Conservation (phyloP, 1,140 invertebrate genomes). For the Armadillidium nasatum region DNA sequence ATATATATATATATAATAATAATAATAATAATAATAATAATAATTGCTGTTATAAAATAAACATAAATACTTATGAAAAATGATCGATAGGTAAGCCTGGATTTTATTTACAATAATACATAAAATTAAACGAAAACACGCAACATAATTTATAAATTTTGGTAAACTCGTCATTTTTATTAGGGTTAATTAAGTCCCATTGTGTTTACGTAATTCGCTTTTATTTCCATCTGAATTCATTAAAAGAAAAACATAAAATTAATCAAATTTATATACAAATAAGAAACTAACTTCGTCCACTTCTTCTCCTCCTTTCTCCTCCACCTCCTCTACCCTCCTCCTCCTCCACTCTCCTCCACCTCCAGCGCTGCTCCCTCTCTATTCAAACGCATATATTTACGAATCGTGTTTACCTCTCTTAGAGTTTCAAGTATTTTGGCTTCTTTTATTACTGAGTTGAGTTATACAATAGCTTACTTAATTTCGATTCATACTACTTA, state of each 20-base stretch:
- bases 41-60: not conserved
- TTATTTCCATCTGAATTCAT: not conserved
- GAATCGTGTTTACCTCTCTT: not conserved
- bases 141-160: conserved; percentile 10
- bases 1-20: too few species aligned
- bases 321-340: too few species aligned
- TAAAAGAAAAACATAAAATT: conserved; percentile 9
- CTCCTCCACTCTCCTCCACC: too few species aligned
- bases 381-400: conserved; percentile 9
- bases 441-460: not conserved
- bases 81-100: not conserved
- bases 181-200: not conserved
- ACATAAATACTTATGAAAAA: conserved; percentile 12
- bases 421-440: not conserved
- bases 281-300: too few species aligned
- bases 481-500: not conserved
- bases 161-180: not conserved
- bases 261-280: conserved; percentile 21
- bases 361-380: too few species aligned
- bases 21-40: too few species aligned
- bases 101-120: conserved; percentile 10
- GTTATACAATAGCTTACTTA: not conserved
- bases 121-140: conserved; percentile 5
- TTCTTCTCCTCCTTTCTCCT: too few species aligned
- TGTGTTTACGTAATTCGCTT: not conserved